These are phyloP conservation scores for Nymphalis io DNA, from an alignment of 1,140 invertebrate species.

Conservation along the genomic window DNA sequence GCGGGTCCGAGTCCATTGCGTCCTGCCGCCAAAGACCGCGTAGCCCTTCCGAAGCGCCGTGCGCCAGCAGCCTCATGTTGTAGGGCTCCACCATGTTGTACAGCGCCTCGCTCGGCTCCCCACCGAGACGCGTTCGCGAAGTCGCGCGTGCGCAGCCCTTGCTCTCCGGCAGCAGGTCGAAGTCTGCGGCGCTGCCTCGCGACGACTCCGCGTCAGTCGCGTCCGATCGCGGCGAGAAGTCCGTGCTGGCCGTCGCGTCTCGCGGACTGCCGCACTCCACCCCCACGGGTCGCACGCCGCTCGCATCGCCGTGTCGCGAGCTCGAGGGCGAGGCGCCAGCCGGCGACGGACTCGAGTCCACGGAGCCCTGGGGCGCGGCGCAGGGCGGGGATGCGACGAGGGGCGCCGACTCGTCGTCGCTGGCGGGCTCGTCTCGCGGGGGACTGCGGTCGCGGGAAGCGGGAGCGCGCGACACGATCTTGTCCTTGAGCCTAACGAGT, in stretches of 20 bases:
- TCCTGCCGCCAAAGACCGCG: conserved; percentile 75
- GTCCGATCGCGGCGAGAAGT: conserved; percentile 63
- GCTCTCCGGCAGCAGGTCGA: conserved; percentile 64
- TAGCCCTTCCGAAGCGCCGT: conserved; percentile 53
- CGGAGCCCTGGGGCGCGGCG: conserved; percentile 5
- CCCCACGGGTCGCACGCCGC: conserved; percentile 24
- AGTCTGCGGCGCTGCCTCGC: conserved; percentile 45
- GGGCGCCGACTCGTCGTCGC: conserved; percentile 84
- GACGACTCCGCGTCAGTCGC: conserved; percentile 62
- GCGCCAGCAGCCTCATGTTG: conserved; percentile 68
- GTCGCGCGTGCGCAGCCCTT: conserved; percentile 44
- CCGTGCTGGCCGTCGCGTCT: conserved; percentile 40
- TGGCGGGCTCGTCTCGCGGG: conserved; percentile 58
- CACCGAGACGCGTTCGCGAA: conserved; percentile 30
- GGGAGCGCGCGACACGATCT: conserved; percentile 61
- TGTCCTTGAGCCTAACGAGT: conserved; percentile 66
- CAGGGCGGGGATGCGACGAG: conserved; percentile 70
- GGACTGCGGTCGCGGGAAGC: conserved; percentile 57
- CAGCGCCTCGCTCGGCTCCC: conserved; percentile 53
- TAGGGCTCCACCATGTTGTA: conserved; percentile 71
- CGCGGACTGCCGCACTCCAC: conserved; percentile 39
- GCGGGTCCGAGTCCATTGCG: conserved; percentile 70
- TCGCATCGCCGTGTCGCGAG: conserved; percentile 24
- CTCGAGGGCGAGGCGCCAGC: not conserved
- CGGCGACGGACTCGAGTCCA: not conserved